Base-by-base conservation (phyloP, 2,797 vertebrate genomes). In the Sebastes iracundus region DNA sequence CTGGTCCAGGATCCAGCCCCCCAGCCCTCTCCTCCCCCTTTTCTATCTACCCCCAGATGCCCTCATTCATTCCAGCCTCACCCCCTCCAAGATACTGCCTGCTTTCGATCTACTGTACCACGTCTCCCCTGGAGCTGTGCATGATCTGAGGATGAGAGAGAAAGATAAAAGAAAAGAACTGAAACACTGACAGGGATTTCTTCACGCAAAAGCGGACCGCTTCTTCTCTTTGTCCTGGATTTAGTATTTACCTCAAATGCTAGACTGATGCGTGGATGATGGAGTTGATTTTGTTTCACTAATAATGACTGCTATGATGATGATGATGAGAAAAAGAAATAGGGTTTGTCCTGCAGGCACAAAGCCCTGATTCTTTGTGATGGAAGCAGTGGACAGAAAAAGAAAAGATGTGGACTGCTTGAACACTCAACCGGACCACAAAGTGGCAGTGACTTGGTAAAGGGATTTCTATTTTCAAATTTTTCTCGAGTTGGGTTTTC, bases 171-270 rank as follows among this genome's bases (percentile, higher is more conserved):
- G 87, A 76, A 64, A 85, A 73, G 61, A 82, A 66, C 60, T 83
- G 73, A 85, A 87, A 75, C 72, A 53, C 13, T 82, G 78, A 89
- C 75, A 68, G 79, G 79, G 68, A 75, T 87, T 87, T 86, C 80
- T 88, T 69, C 63, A 77, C 62, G 23, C 60, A 62, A 62, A 77
- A 81, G 59, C 70, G 5, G 80, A 80, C 78, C 42, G 56, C 75
- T 76, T 64, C 42, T 38, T 63, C 75, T 90, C 89, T 94, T 95
- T 94, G 91, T 95, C 93, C 85, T 59, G 79, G 72, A 87, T 86
- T 84, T 33, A 72, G 7, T 10, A 2, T 83, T 87, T 87, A 76
- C 38, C 68, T 71, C 42, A 73, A 79, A 58, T 73, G 23, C 73
- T 22, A 67, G 61, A 75, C 79, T 60, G 73, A 74, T 83, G 20